A percentile compares a stretch with the other conserved stretches of the same genome.
Conservation (phyloP, 2,113 vertebrate species). For the Anhinga rufa region DNA sequence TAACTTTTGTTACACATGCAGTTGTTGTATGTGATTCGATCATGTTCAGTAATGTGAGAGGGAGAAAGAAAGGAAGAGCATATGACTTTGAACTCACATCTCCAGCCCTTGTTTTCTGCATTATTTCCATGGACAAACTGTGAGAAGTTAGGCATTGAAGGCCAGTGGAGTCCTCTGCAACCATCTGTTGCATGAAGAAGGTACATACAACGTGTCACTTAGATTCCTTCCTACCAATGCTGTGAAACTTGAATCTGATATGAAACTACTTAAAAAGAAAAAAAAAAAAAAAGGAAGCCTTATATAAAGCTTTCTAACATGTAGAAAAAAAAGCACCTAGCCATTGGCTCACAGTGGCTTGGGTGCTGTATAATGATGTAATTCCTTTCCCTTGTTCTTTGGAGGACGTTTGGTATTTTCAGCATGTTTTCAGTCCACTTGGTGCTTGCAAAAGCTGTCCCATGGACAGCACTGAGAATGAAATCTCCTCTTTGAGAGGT, state of each 20-base stretch:
- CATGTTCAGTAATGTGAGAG: background rate
- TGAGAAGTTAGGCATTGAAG: background rate
- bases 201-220: background rate
- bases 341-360: background rate
- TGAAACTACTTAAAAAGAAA: background rate
- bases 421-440: background rate
- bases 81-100: background rate
- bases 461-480: background rate
- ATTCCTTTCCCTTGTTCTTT: background rate
- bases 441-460: background rate
- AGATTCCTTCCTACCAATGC: background rate
- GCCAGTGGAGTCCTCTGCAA: background rate
- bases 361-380: background rate
- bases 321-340: background rate
- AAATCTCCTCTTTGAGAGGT: background rate
- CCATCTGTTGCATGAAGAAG: background rate
- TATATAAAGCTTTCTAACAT: background rate
- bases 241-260: background rate
- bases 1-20: background rate
- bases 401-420: background rate
- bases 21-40: background rate
- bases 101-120: background rate
- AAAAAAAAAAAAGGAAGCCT: background rate
- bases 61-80: background rate
- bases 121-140: background rate